A percentile compares a stretch with the other conserved stretches of the same genome.
Conservation (phyloP, 1,140 invertebrate species). For the Tetramorium simillimum region DNA sequence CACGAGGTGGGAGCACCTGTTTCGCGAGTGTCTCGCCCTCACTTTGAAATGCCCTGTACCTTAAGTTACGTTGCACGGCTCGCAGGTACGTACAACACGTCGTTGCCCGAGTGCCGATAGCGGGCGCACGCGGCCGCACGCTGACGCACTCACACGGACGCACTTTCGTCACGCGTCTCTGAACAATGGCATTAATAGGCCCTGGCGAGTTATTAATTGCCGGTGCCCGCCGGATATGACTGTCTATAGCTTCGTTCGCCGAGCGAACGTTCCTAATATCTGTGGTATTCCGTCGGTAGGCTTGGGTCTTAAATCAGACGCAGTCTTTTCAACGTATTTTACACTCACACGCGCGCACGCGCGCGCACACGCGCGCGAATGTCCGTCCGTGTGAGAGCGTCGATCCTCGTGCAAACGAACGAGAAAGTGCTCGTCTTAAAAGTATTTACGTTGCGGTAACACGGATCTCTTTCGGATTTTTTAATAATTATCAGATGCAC, state of each 20-base stretch:
- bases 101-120: constrained; percentile 60
- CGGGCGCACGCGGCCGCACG: constrained; percentile 60
- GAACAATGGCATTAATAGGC: constrained; percentile 85
- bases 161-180: constrained; percentile 84
- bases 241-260: constrained; percentile 82
- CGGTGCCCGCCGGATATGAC: constrained; percentile 84
- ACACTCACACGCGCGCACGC: not conserved
- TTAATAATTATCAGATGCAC: not conserved
- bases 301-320: constrained; percentile 66
- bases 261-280: constrained; percentile 78
- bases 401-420: constrained; percentile 32
- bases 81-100: constrained; percentile 53
- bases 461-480: not conserved
- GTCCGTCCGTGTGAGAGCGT: constrained; percentile 12
- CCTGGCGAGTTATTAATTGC: constrained; percentile 85
- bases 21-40: constrained; percentile 66
- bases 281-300: constrained; percentile 68
- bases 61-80: not conserved
- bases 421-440: constrained; percentile 2
- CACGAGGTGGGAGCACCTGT: constrained; percentile 83
- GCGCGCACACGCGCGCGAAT: not conserved
- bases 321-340: constrained; percentile 46
- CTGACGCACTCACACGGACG: constrained; percentile 69
- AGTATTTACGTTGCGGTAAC: not conserved
- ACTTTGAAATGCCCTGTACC: constrained; percentile 70